Evolutionary conservation across 2,888 invertebrate genomes (phyloP), one percentile per base, ranked within the genome.

Genomic region (Caenorhabditis sulstoni): DNA sequence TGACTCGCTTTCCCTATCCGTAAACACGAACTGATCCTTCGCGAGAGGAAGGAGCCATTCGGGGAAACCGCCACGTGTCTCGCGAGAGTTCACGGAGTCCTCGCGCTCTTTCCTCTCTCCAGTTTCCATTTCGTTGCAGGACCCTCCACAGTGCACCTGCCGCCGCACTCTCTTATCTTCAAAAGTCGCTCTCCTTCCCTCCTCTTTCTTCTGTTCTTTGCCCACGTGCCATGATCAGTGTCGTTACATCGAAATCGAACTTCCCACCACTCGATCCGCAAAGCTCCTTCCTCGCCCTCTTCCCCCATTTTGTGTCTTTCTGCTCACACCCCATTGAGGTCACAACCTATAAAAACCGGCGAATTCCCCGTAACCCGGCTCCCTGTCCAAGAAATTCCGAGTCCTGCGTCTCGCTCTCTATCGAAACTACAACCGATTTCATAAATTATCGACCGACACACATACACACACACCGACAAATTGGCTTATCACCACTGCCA

Each of bases 401-500:
- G n/a, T n/a, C 50, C 41, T 53, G 22, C 14, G 4, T 55, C 62
- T 53, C 47, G 45, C 18, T 49, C 44, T 29, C 44, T 37, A 14
- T 58, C 35, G 39, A 57, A 47, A 62, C 55, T 64, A 45, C 57
- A 57, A 20, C 23, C 22, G 45, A 22, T 39, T 44, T 58, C 62
- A 57, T 77, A 62, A 62, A 66, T 66, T 66, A 74, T 74, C 66
- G 66, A 74, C 53, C 66, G 66, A 59, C 35, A 66, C 64, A 59
- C 71, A 50, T 55, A 41, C 29, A 29, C 29, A 29, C 29, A 29
- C 29, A 29, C 29, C 3, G 3, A 29, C 29, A 59, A 59, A 59
- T 74, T 66, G 74, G 65, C 74, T 74, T 74, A 66, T 74, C 74
- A 55, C 44, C 20, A 23, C n/a, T 29, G 18, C 29, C 52, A n/a